These are phyloP conservation scores for Catalaphyllia jardinei DNA, from an alignment of 64 coral and sea anemone genomes.

Conservation along the genomic window DNA sequence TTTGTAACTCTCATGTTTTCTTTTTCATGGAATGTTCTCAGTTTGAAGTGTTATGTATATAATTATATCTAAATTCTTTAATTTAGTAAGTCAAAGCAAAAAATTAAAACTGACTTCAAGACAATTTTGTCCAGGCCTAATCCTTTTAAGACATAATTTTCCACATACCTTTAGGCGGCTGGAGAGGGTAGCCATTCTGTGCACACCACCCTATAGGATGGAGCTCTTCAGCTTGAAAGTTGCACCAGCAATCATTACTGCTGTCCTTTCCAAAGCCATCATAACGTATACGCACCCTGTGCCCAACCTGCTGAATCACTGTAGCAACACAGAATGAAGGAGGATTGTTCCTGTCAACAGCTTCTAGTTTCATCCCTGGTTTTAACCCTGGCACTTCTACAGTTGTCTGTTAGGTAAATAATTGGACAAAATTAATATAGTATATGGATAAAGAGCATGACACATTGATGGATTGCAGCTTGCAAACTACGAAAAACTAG, in stretches of 20 bases:
- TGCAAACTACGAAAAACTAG: too few species aligned
- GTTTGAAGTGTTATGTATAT: too few species aligned
- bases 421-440: not conserved
- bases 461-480: too few species aligned
- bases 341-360: slow-evolving; percentile 96
- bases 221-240: slow-evolving; percentile 97
- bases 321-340: slow-evolving; percentile 97
- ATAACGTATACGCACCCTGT: slow-evolving; percentile 92
- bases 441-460: not conserved
- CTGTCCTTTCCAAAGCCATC: slow-evolving; percentile 95
- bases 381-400: slow-evolving; percentile 94
- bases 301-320: slow-evolving; percentile 87
- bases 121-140: too few species aligned
- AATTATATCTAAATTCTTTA: too few species aligned
- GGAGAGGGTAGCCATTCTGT: slow-evolving; percentile 96
- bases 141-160: not conserved
- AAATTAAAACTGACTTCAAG: too few species aligned
- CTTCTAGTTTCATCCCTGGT: slow-evolving; percentile 99
- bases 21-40: too few species aligned
- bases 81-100: too few species aligned
- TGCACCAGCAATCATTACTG: slow-evolving; percentile 96
- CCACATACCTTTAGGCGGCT: slow-evolving; percentile 86
- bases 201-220: slow-evolving; percentile 99
- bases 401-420: slow-evolving; percentile 41
- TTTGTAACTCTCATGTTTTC: too few species aligned